Base-by-base conservation (phyloP, 1,140 invertebrate species). In the Chionoecetes opilio region DNA sequence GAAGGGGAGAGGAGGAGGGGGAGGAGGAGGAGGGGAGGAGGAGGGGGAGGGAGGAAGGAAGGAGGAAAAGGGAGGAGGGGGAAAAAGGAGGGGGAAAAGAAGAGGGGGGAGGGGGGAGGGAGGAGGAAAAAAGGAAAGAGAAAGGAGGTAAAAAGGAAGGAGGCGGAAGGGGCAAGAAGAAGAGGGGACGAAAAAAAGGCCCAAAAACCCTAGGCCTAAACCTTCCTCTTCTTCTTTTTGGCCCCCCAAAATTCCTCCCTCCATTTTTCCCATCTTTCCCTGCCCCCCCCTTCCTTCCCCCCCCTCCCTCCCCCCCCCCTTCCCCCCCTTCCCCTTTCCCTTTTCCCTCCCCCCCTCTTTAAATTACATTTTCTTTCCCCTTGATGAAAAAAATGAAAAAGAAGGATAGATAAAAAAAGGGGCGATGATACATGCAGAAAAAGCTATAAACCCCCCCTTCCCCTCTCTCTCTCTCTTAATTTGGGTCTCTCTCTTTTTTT, bases 101-200 rank as follows among this genome's bases (percentile, higher is more conserved):
- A 14, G 41, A 46, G 41, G 14, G 14, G 41, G 14, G 5, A 14
- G 41, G 14, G 41, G 41, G 5, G 41, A 46, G 14, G 14, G 14
- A 46, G 14, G 63, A 75, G 63, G 26, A 75, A 26, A 26, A 75
- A 26, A 8, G n/a, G 63, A 26, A 75, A 21, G 63, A 75, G n/a
- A 26, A 46, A 75, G 63, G 8, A 75, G n/a, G 63, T n/a, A n/a
- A n/a, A 75, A 26, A 8, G n/a, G 63, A 8, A 75, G 63, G 63
- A 75, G n/a, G 63, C 26, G 63, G 63, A 75, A n/a, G 63, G 63
- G n/a, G n/a, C 1, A 75, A 26, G n/a, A n/a, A 75, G 63, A 26
- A 75, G n/a, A 75, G 63, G 87, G 87, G 37, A 89, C 37, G 87
- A 89, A 35, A n/a, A 46, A 89, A 38, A 35, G 41, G 35, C 87